Evolutionary conservation across 2,113 vertebrate genomes (phyloP), one percentile per base, ranked within the genome.

Genomic region (Myotis yumanensis): DNA sequence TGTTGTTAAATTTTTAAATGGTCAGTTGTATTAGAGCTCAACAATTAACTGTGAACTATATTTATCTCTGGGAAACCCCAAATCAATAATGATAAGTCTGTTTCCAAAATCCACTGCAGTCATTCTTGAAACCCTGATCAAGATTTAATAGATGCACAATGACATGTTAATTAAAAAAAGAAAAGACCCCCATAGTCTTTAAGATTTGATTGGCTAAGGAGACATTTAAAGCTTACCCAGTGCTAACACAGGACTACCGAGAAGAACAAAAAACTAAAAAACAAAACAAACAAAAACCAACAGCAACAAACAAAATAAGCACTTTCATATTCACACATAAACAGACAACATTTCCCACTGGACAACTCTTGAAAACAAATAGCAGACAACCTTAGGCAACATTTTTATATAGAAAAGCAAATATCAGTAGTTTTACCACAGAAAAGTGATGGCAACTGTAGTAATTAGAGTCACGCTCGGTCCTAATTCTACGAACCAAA

Each of bases 11-110:
- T 97, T 97, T 97, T 98, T 96, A 97, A 97, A 96, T 98, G 97
- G 98, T 98, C 98, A 98, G 97, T 98, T 98, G 98, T 97, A 98
- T 98, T 98, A 98, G 97, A 98, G 98, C 96, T 98, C 97, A 97
- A 98, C 98, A 98, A 96, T 97, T 97, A 98, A 98, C 97, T 97
- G 98, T 97, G 98, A 98, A 98, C 97, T 94, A 97, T 98, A 97
- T 96, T 97, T 97, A 94, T 97, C 97, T 98, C 96, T 97, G 97
- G 98, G 98, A 98, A 98, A 97, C 97, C 98, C 98, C 98, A 97
- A 98, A 98, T 97, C 97, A 97, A 97, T 98, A 97, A 97, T 57
- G 0, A 90, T 97, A 98, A 97, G 95, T 98, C 97, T 98, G 98
- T 97, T 98, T 98, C 97, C 97, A 97, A 98, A 98, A 98, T 95